phyloP scores from a whole-genome alignment of 35 echinoderm and acorn worm genomes.

The Ophioderma brevispina region DNA sequence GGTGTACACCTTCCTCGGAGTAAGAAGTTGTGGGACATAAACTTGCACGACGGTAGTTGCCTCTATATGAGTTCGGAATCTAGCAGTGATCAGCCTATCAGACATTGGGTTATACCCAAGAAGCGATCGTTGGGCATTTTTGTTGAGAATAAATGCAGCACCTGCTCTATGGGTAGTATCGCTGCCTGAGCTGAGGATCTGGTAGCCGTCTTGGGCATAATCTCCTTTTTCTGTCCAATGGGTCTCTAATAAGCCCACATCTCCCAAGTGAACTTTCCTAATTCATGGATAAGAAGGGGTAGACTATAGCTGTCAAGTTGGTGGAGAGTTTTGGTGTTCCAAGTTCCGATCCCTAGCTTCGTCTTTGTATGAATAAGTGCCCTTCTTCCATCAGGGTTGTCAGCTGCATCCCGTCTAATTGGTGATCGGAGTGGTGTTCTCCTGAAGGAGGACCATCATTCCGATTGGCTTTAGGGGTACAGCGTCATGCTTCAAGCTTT shows the following conservation, averaged over 20 bases:
- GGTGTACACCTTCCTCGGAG: slow-evolving; percentile 12
- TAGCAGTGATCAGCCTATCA: slow-evolving; percentile 44
- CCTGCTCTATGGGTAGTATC: slow-evolving; percentile 43
- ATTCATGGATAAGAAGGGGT: neutral
- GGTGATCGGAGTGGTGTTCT: slow-evolving; percentile 19
- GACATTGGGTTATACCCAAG: slow-evolving; percentile 62
- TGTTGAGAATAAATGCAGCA: slow-evolving; percentile 28
- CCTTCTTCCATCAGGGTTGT: slow-evolving; percentile 6
- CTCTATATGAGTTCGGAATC: slow-evolving; percentile 38
- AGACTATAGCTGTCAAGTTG: slow-evolving; percentile 15
- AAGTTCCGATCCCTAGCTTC: slow-evolving; percentile 14
- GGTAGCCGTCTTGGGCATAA: slow-evolving; percentile 20
- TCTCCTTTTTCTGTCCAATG: slow-evolving; percentile 43
- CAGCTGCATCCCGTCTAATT: slow-evolving; percentile 25
- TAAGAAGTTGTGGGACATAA: slow-evolving; percentile 41
- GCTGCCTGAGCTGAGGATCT: slow-evolving; percentile 41
- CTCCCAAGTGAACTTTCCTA: slow-evolving; percentile 43
- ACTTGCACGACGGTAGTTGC: slow-evolving; percentile 51
- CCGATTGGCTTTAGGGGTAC: slow-evolving; percentile 4
- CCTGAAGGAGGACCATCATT: neutral
- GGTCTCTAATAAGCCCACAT: slow-evolving; percentile 31
- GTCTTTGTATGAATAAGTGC: slow-evolving; percentile 15
- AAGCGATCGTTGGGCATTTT: slow-evolving; percentile 43
- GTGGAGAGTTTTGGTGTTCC: slow-evolving; percentile 33
- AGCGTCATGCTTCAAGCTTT: neutral